These are phyloP conservation scores for Oxyruncus cristatus DNA, from an alignment of 2,113 vertebrate genomes.

Conservation along the genomic window DNA sequence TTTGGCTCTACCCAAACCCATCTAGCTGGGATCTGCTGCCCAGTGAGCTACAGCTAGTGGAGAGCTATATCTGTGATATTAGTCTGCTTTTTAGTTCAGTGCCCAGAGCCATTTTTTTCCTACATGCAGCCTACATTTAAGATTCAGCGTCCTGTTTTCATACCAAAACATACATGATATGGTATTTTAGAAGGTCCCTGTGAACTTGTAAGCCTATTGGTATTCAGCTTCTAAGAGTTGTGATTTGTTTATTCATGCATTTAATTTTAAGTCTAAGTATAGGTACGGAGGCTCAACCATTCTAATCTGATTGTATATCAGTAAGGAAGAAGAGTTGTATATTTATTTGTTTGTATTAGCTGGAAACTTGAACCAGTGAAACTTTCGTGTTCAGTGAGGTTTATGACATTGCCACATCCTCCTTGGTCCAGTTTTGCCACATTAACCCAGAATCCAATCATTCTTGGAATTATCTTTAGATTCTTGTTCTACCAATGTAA, in stretches of 20 bases:
- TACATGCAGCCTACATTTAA: background rate
- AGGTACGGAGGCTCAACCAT: background rate
- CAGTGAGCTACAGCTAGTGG: background rate
- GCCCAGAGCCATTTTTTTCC: background rate
- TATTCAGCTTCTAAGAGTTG: background rate
- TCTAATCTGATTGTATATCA: background rate
- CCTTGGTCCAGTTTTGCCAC: background rate
- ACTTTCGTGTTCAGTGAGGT: background rate
- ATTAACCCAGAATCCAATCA: background rate
- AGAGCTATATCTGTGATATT: background rate
- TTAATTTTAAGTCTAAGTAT: background rate
- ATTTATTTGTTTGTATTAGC: background rate
- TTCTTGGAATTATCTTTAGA: background rate
- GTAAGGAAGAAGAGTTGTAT: background rate
- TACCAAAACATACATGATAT: background rate
- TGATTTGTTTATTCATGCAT: background rate
- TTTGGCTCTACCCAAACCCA: background rate
- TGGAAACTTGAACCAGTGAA: background rate
- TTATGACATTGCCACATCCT: background rate
- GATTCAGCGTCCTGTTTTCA: background rate
- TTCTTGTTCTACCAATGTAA: background rate
- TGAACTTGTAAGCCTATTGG: background rate
- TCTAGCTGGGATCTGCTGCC: background rate
- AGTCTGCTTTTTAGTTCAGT: background rate
- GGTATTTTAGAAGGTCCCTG: background rate